A percentile compares a stretch with the other conserved stretches of the same genome.
These are phyloP conservation scores for Microcebus tavaratra DNA, from an alignment of 2,113 vertebrate species.

Conservation along the genomic window DNA sequence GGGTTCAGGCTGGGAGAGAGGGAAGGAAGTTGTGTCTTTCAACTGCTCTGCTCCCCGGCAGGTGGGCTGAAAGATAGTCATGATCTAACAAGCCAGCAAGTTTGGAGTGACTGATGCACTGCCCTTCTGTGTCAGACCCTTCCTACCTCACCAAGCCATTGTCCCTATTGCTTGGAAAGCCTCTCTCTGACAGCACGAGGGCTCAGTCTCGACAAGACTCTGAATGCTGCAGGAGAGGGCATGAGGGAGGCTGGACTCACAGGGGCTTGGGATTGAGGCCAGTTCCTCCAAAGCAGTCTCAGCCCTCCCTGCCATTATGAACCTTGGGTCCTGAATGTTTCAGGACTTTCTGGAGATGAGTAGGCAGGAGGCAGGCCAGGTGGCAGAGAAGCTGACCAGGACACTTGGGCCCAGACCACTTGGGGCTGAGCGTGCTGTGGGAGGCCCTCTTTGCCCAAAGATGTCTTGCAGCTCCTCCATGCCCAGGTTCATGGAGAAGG, in stretches of 20 bases:
- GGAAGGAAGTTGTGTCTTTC: neutral
- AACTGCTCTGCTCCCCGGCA: neutral
- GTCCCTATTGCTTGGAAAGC: neutral
- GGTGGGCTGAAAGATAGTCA: neutral
- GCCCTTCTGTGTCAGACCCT: neutral
- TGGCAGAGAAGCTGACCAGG: neutral
- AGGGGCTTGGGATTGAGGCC: neutral
- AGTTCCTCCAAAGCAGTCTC: neutral
- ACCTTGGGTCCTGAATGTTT: neutral
- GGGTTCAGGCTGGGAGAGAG: neutral
- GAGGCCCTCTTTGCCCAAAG: neutral
- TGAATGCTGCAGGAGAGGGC: neutral
- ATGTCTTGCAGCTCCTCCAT: neutral
- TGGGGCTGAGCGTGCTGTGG: neutral
- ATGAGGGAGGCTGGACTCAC: neutral
- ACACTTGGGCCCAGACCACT: neutral
- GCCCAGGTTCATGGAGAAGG: neutral
- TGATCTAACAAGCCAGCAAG: neutral
- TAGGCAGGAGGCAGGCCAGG: neutral
- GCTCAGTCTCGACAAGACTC: too few species aligned
- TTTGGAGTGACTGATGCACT: neutral
- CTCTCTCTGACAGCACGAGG: rapidly evolving
- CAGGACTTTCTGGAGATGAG: neutral
- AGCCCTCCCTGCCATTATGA: neutral
- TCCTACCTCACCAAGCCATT: neutral